phyloP scores from a whole-genome alignment of 1,140 invertebrate species.

The Aethina tumida region DNA sequence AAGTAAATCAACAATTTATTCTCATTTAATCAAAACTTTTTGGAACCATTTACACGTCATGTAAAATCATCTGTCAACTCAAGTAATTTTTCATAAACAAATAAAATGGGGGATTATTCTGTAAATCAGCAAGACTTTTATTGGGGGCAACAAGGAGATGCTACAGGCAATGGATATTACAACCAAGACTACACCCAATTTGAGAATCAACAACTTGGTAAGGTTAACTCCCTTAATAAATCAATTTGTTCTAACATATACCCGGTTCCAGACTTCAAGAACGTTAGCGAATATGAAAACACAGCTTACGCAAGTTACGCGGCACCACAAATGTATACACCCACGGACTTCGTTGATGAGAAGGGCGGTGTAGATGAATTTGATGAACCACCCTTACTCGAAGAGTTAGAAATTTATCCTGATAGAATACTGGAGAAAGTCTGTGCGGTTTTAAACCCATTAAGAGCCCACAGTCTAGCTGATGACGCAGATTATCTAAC shows the following conservation, averaged over 20 bases:
- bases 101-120: slow-evolving; percentile 9
- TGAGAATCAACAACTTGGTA: slow-evolving; percentile 21
- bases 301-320: slow-evolving; percentile 13
- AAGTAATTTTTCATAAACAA: too few species aligned
- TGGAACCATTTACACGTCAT: too few species aligned
- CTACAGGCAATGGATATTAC: slow-evolving; percentile 12
- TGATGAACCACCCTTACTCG: slow-evolving; percentile 75
- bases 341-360: slow-evolving; percentile 16
- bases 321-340: slow-evolving; percentile 14
- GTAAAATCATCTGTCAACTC: too few species aligned
- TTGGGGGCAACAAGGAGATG: slow-evolving; percentile 6
- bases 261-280: slow-evolving; percentile 24
- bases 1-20: too few species aligned
- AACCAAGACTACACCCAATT: slow-evolving; percentile 24
- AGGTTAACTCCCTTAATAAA: slow-evolving; percentile 2
- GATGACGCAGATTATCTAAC: slow-evolving; percentile 70
- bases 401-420: slow-evolving; percentile 90
- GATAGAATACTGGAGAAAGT: slow-evolving; percentile 82
- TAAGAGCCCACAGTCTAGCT: slow-evolving; percentile 47
- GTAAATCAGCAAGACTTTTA: slow-evolving; percentile 10
- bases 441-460: slow-evolving; percentile 35
- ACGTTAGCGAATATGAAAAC: slow-evolving; percentile 17
- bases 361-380: slow-evolving; percentile 18
- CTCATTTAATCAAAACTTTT: too few species aligned
- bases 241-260: background rate